Percentiles rank a stretch among this genome's conserved stretches.
phyloP scores from a whole-genome alignment of 2,888 invertebrate genomes.

The Glyphotaelius pellucidus region DNA sequence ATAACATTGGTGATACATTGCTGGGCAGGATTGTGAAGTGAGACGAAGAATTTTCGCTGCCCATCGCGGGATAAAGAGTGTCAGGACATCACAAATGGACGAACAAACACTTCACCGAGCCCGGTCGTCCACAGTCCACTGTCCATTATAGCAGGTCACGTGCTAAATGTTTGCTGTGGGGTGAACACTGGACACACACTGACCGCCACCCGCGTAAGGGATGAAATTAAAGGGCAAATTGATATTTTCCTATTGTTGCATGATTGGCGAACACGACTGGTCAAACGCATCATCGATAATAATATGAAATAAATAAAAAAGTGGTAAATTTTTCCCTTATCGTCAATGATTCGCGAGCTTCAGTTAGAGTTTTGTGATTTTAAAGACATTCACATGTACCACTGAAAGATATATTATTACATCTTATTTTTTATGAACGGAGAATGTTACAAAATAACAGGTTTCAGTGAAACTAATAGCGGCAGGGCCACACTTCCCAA shows the following conservation, averaged over 20 bases:
- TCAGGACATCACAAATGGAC: conserved; percentile 28
- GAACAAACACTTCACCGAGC: conserved; percentile 28
- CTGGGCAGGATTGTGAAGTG: not conserved
- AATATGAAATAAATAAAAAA: no score
- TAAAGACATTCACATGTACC: no score
- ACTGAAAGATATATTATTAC: no score
- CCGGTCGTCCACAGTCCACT: not conserved
- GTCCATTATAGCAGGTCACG: conserved; percentile 37
- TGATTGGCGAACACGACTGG: not conserved
- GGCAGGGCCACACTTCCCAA: no score
- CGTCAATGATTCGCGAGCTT: no score
- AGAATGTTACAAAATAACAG: no score
- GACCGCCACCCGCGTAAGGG: not conserved
- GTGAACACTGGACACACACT: not conserved
- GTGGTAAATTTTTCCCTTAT: not conserved
- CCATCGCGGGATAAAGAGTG: not conserved
- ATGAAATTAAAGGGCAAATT: conserved; percentile 33
- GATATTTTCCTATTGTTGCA: conserved; percentile 18
- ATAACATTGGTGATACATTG: not conserved
- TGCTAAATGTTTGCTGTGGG: conserved; percentile 32
- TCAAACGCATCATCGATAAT: not conserved
- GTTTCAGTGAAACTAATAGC: no score
- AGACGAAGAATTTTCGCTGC: not conserved
- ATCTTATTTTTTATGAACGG: no score
- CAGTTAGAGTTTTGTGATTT: no score